Percentiles rank a stretch among this genome's conserved stretches.
Evolutionary conservation across 2,888 invertebrate species (phyloP).

Genomic region (Sesamia inferens): DNA sequence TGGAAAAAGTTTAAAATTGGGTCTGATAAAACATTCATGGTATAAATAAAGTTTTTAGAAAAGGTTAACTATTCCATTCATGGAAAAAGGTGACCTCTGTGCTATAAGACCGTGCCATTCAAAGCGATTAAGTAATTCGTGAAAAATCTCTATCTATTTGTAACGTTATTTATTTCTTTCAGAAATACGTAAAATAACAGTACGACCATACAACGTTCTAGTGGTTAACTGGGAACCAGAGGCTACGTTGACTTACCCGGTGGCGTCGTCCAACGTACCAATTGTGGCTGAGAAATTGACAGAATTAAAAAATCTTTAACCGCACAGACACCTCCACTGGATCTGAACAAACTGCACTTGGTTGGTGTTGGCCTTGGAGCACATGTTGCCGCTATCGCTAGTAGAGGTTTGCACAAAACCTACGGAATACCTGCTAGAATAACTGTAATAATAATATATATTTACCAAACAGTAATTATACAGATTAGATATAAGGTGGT

Average conservation of each 20-base stretch:
- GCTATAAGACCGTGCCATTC: too few relatives aligned
- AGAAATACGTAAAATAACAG: neutral
- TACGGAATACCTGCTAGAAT: constrained; percentile 8
- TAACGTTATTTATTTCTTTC: neutral
- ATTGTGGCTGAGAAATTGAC: neutral
- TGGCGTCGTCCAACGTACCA: neutral
- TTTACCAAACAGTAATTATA: too few relatives aligned
- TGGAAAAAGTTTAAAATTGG: too few relatives aligned
- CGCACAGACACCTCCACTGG: neutral
- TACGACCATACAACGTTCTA: constrained; percentile 2
- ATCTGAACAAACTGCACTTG: neutral
- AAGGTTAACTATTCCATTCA: too few relatives aligned
- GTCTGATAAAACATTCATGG: too few relatives aligned
- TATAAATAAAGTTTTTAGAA: too few relatives aligned
- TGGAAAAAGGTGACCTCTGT: too few relatives aligned
- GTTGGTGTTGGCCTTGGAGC: constrained; percentile 30
- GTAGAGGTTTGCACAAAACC: neutral
- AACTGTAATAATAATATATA: constrained; percentile 22
- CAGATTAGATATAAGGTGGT: too few relatives aligned
- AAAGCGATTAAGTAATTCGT: too few relatives aligned
- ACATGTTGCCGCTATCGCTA: constrained; percentile 12
- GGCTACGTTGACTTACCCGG: neutral
- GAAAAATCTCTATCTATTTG: too few relatives aligned
- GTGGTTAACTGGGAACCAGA: constrained; percentile 6
- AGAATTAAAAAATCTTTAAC: neutral